Base-by-base conservation (phyloP, 2,888 invertebrate genomes). In the Hypena proboscidalis region DNA sequence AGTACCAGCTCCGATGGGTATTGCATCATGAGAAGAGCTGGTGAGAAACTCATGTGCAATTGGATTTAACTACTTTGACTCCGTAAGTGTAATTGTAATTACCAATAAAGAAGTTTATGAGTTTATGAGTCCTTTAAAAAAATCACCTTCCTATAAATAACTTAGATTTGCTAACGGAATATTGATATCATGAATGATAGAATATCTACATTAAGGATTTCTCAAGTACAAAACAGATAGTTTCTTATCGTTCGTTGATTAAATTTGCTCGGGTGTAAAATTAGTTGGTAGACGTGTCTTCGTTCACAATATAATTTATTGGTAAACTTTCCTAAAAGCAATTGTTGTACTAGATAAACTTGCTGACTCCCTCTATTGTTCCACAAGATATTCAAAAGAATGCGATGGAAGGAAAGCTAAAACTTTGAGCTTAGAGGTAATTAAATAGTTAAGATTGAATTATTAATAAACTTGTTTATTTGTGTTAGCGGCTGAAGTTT, bases 191-290 rank as follows among this genome's bases (percentile, higher is more conserved):
- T n/a, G n/a, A n/a, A n/a, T n/a, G n/a, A n/a, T n/a, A n/a, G n/a
- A n/a, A n/a, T n/a, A n/a, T n/a, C n/a, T n/a, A n/a, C n/a, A n/a
- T n/a, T n/a, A n/a, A n/a, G n/a, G n/a, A n/a, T n/a, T n/a, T n/a
- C n/a, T n/a, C n/a, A n/a, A 4, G 20, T 13, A 31, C 31, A 3
- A 31, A 20, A 15, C 10, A 31, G 3, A 27, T 50, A 48, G 27
- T 51, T 35, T 51, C 30, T 46, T 66, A 46, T 44, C 9, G 17
- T 20, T 15, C 40, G 47, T 58, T 70, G 70, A 77, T 74, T 75
- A 67, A 73, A 70, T 26, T 59, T 58, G 53, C 56, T 68, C 65
- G 49, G 31, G 67, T 67, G 70, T 68, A 61, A 75, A 72, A 76
- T 70, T 67, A 63, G 55, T 60, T 49, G 19, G 44, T 39, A 43